Percentiles rank a stretch among this genome's conserved stretches.
Evolutionary conservation across 2,113 vertebrate species (phyloP).

Genomic region (Macheiramphus alcinus): DNA sequence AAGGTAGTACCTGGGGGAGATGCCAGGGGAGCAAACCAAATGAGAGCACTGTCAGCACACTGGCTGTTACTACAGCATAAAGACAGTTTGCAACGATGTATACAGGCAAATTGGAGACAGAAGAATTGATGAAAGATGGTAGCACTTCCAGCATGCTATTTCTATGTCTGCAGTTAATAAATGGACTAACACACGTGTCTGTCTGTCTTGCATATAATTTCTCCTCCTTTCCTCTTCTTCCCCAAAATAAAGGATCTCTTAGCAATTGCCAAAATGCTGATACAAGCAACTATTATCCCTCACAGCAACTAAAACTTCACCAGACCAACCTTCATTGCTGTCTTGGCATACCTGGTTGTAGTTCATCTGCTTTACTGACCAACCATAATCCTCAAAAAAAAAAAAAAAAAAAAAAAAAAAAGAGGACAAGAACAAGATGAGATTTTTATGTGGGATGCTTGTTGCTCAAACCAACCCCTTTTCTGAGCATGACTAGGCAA

Average conservation of each 20-base stretch:
- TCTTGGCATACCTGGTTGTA: neutral
- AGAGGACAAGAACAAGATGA: neutral
- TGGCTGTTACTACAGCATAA: neutral
- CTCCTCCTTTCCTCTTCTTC: neutral
- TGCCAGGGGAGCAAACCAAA: neutral
- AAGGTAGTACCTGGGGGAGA: conserved; percentile 83
- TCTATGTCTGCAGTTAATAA: neutral
- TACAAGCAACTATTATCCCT: neutral
- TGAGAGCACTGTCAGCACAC: neutral
- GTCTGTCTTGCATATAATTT: neutral
- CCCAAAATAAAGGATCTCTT: neutral
- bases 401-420: no score
- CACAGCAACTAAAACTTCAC: neutral
- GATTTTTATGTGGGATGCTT: neutral
- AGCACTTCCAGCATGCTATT: neutral
- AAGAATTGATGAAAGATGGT: neutral
- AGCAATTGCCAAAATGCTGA: neutral
- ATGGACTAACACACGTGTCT: accelerated
- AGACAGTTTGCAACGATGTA: accelerated
- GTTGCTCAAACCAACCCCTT: neutral
- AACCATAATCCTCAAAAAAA: neutral
- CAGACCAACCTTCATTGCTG: neutral
- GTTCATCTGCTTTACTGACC: neutral
- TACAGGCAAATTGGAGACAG: accelerated
- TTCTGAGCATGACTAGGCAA: neutral